Evolutionary conservation across 2,888 invertebrate species (phyloP), one percentile per base, ranked within the genome.

Genomic region (Nineta flava): DNA sequence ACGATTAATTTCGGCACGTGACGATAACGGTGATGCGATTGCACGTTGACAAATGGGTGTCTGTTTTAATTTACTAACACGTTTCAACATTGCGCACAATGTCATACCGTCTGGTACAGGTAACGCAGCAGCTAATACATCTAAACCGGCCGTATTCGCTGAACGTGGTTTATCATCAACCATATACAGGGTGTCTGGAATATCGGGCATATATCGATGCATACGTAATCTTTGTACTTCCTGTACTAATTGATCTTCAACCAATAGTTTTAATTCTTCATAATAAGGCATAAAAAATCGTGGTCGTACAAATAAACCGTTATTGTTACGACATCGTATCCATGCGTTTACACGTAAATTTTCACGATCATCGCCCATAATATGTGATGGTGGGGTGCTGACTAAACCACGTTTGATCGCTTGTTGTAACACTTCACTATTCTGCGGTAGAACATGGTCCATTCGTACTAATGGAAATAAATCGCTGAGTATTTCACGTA

Each of bases 131-230:
- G 79, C 75, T 45, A 81, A 66, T 52, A 81, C 74, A 60, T 81
- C 80, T 4, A 79, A 76, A 50, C 75, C 76, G 13, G 71, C 74
- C 13, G 76, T 67, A 48, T 73, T 70, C 56, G 63, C 65, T 38
- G 64, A 63, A 48, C 73, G 63, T 17, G 72, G 71, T 55, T 75
- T 74, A 53, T 79, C 77, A 48, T 79, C 80, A 50, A 80, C 80
- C 94, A 94, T 94, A 63, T 94, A 94, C 48, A 94, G 71, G 0
- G 93, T 91, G 67, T 95, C 94, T 0, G 95, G 94, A 62, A 94
- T 92, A 63, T 87, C 81, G 47, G 83, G 82, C 61, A 83, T 74
- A 62, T 82, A 83, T 17, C 85, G 72, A 16, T 86, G 70, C 60
- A 84, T 75, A 26, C 84, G 74, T 55, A 83, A 72, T 56, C 80